A percentile compares a stretch with the other conserved stretches of the same genome.
Evolutionary conservation across 2,113 vertebrate genomes (phyloP).

Genomic region (Nerophis lumbriciformis): DNA sequence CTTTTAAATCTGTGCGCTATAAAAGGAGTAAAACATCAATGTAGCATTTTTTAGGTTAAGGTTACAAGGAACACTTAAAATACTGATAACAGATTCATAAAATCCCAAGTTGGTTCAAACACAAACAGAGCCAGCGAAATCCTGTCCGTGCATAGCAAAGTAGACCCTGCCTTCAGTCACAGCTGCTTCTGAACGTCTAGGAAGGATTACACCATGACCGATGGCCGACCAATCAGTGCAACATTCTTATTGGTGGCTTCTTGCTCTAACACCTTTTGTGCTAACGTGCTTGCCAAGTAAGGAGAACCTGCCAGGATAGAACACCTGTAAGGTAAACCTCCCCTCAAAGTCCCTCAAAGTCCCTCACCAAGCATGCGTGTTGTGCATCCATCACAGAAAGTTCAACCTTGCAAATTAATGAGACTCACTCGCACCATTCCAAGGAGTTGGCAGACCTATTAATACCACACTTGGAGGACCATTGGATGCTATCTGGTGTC

Average conservation of each 20-base stretch:
- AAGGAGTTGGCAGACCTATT: slow-evolving; percentile 65
- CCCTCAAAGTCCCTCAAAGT: neutral
- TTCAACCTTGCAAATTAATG: slow-evolving; percentile 31
- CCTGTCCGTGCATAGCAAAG: too few species aligned
- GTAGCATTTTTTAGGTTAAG: too few species aligned
- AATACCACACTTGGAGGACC: slow-evolving; percentile 66
- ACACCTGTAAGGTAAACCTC: slow-evolving; percentile 26
- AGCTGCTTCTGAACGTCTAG: neutral
- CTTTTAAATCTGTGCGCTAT: too few species aligned
- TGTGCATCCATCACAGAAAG: neutral
- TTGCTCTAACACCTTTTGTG: too few species aligned
- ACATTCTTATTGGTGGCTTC: neutral
- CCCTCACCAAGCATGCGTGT: neutral
- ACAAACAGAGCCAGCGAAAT: too few species aligned
- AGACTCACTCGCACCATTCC: slow-evolving; percentile 63
- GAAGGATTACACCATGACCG: neutral
- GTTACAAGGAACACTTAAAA: too few species aligned
- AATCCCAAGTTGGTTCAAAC: too few species aligned
- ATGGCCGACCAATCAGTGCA: neutral
- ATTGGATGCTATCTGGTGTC: slow-evolving; percentile 67
- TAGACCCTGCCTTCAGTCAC: neutral
- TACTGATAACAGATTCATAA: too few species aligned
- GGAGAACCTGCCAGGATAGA: slow-evolving; percentile 24
- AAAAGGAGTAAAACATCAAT: too few species aligned
- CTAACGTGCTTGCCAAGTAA: slow-evolving; percentile 18